Evolutionary conservation across 2,113 vertebrate species (phyloP).

Genomic region (Chlorodrepanis virens): DNA sequence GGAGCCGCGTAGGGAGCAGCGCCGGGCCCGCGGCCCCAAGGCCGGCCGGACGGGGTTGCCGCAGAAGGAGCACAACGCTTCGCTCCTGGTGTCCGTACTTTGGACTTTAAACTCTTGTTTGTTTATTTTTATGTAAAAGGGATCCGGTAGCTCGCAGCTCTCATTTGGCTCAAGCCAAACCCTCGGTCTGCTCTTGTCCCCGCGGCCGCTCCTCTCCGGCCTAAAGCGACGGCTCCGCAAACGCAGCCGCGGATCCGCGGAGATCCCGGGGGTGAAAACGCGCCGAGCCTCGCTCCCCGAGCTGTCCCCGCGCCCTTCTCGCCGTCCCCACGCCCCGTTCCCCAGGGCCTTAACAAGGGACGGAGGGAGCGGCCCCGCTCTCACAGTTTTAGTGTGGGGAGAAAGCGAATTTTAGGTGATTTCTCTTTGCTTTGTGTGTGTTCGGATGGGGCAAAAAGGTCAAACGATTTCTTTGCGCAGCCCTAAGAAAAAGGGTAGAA

Average conservation of each 20-base stretch:
- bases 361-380: accelerated
- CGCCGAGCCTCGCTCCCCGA: background rate
- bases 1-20: background rate
- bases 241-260: background rate
- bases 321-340: background rate
- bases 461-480: background rate
- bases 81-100: background rate
- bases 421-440: background rate
- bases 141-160: background rate
- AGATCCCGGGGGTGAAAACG: background rate
- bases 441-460: background rate
- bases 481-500: background rate
- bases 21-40: too few species aligned
- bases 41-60: background rate
- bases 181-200: background rate
- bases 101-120: background rate
- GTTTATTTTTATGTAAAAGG: background rate
- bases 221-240: background rate
- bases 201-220: background rate
- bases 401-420: background rate
- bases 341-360: background rate
- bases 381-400: accelerated
- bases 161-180: background rate
- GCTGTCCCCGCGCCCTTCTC: background rate
- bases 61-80: accelerated